Evolutionary conservation across 2,113 vertebrate species (phyloP), one percentile per base, ranked within the genome.

Genomic region (Sebastes fasciatus): DNA sequence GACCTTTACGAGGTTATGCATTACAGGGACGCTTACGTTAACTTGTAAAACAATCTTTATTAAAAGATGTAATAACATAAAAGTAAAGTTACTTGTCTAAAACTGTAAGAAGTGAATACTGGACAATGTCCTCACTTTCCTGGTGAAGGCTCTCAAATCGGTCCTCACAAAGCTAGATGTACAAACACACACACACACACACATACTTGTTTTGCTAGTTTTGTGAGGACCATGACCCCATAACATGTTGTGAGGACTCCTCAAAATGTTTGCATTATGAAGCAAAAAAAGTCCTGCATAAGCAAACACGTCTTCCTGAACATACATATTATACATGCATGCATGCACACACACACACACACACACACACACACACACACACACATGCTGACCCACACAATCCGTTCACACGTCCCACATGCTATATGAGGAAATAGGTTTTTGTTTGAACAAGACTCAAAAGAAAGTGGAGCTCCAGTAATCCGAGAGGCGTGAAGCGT

Each of bases 381-480:
- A 14, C 54, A 57, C 52, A 43, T 6, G 4, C 49, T 16, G 23
- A 40, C 69, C 4, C 34, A 23, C 17, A 64, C 49, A 65, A 12
- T 12, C 57, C 5, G 21, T 5, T 23, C 23, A 51, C 17, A 34
- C 42, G 5, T 19, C 6, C 7, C 4, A 34, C 19, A 6, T 16
- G 72, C 55, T 12, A 8, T 21, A 34, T 8, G 1, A 34, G 49
- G 8, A 68, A 73, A 10, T 1, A 0, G 10, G 4, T 7, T 23
- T 58, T 42, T 3, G 82, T 84, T 68, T 58, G 2, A 80, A 71
- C 80, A 83, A 13, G 65, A 45, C 80, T 60, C 11, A 2, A 43
- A 16, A 40, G 62, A 72, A 52, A 74, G 34, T 51, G 16, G 4
- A 52, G 19, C 34, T 40, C 13, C 4, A 7, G 26, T 80, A 58